Evolutionary conservation across 2,888 invertebrate species (phyloP), one percentile per base, ranked within the genome.

Genomic region (Synanthedon vespiformis): DNA sequence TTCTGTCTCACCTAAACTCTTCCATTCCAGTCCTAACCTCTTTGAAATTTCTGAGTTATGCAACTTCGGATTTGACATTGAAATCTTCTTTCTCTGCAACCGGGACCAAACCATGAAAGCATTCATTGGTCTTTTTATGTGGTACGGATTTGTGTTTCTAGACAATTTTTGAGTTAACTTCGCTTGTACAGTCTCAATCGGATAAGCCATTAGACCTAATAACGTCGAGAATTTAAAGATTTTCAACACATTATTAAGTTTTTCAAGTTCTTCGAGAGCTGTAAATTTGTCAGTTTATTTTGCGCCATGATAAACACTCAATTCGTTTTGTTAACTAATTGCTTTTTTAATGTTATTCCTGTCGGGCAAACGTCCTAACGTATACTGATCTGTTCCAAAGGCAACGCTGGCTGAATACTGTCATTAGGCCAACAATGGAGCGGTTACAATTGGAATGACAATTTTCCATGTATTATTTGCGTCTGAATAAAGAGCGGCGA

Each of bases 81-180:
- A 94, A 76, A 95, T 95, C 70, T 94, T 94, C 68, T 94, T 91
- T 49, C 95, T 79, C 68, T 97, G 97, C 48, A 96, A 86, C 53
- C 97, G 86, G 10, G 97, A 97, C 97, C 98, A 98, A 12, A 98
- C 98, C 98, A 98, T 98, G 85, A 98, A 98, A 1, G 98, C 98
- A 80, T 98, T 98, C 98, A 98, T 98, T 12, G 98, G 98, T 61
- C 98, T 89, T 75, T 98, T 98, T 65, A 98, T 97, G 77, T 97
- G 96, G 54, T 81, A 86, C 0, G 85, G 83, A 50, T 83, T 85
- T 0, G 79, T 65, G 13, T 94, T 92, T 58, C 93, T 92, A 48
- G 83, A 65, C 50, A 79, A 53, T 58, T 83, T 83, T 18, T 70
- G 66, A 14, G 65, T 58, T 34, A 72, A 68, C 60, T 80, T 80